These are phyloP conservation scores for Mesaphorura yosii DNA, from an alignment of 1,140 invertebrate species.

Conservation along the genomic window DNA sequence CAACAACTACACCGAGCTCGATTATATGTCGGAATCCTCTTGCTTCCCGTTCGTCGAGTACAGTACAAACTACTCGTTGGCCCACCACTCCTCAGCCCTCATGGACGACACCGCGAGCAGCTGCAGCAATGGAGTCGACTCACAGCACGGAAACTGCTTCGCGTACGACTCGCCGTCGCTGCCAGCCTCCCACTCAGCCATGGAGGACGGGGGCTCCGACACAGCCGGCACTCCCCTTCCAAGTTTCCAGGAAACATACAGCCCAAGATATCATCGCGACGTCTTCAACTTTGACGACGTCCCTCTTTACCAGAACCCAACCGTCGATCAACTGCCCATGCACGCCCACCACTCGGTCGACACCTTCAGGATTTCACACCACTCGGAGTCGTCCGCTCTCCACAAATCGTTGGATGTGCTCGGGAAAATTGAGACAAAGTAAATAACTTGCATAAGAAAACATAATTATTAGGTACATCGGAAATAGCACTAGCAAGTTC, in stretches of 20 bases:
- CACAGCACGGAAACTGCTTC: conserved; percentile 19
- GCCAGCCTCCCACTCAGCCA: conserved; percentile 23
- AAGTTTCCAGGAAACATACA: conserved; percentile 76
- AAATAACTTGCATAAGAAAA: too few species aligned
- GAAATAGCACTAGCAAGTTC: too few species aligned
- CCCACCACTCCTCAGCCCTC: conserved; percentile 5
- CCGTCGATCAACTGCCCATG: conserved; percentile 44
- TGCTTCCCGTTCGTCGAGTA: conserved; percentile 3
- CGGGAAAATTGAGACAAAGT: too few species aligned
- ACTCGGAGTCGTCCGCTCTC: too few species aligned
- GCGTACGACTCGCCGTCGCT: conserved; percentile 27
- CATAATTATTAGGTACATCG: too few species aligned
- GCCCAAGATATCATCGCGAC: conserved; percentile 48
- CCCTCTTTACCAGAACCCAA: conserved; percentile 34
- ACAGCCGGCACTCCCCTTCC: conserved; percentile 55
- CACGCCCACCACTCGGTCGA: conserved; percentile 38
- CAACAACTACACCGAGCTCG: conserved; percentile 27
- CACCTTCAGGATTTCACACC: too few species aligned
- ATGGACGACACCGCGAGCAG: conserved; percentile 30
- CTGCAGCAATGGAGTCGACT: conserved; percentile 24
- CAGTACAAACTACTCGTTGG: not conserved
- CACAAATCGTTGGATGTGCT: too few species aligned
- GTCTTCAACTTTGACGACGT: conserved; percentile 37
- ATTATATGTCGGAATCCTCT: conserved; percentile 21
- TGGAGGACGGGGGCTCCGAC: conserved; percentile 30